Conservation (phyloP, 2,113 vertebrate genomes). For the Nothocercus nigrocapillus region DNA sequence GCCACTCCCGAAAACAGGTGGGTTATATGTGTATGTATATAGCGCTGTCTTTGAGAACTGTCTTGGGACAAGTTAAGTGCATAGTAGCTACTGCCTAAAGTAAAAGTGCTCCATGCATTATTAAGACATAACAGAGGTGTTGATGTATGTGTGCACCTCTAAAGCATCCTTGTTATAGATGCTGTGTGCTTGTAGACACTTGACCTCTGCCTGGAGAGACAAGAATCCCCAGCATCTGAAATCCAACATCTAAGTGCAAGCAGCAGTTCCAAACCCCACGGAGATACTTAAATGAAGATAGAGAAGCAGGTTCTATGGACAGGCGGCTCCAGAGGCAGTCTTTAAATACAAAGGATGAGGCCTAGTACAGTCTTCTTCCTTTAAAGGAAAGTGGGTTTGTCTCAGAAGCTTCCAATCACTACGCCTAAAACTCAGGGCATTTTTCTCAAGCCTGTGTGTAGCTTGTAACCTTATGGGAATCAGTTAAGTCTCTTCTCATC, state of each 20-base stretch:
- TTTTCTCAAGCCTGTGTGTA: not conserved
- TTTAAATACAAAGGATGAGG: not conserved
- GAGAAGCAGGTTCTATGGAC: not conserved
- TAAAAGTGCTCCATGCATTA: not conserved
- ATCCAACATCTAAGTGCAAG: not conserved
- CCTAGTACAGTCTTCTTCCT: not conserved
- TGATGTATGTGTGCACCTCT: not conserved
- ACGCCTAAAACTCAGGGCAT: not conserved
- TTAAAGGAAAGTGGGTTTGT: not conserved
- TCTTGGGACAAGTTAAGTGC: not conserved
- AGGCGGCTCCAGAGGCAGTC: not conserved
- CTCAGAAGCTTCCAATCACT: not conserved
- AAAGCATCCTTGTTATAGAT: not conserved
- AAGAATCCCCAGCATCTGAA: not conserved
- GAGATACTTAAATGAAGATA: not conserved
- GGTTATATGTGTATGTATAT: not conserved
- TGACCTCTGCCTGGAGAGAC: not conserved
- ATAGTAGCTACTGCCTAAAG: slow-evolving; percentile 2
- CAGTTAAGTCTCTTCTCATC: not conserved
- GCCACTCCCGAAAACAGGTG: not conserved
- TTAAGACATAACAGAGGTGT: not conserved
- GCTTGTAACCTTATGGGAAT: not conserved
- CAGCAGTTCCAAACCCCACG: not conserved
- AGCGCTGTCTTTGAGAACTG: not conserved
- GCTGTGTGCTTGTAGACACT: not conserved